Evolutionary conservation across 1,140 invertebrate species (phyloP), one percentile per base, ranked within the genome.

Genomic region (Thaumatotibia leucotreta): DNA sequence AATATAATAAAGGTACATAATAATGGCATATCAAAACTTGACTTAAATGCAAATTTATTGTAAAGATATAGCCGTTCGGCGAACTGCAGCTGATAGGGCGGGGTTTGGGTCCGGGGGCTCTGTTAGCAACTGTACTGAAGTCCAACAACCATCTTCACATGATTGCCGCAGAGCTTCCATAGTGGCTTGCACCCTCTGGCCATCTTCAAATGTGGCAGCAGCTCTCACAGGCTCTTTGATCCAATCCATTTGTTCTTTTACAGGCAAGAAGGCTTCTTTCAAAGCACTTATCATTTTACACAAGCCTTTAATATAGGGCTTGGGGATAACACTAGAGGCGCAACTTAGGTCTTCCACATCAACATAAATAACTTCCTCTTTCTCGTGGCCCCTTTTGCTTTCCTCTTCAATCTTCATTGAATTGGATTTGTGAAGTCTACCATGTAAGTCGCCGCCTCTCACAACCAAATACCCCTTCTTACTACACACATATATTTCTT

Each of bases 171-270:
- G 93, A 4, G 98, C 88, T 68, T 90, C 86, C 69, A 99, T 96
- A 0, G 98, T 97, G 4, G 97, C 97, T 87, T 99, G 98, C 2
- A 99, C 97, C 82, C 99, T 98, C 23, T 98, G 94, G 0, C 97
- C 97, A 92, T 99, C 98, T 85, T 99, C 97, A 91, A 99, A 99
- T 8, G 96, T 98, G 2, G 97, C 97, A 4, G 97, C 98, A 0
- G 94, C 92, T 71, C 93, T 93, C 14, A 96, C 96, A 4, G 95
- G 95, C 74, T 96, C 95, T 79, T 96, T 97, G 4, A 96, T 93
- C 96, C 95, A 97, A 65, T 96, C 96, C 92, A 92, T 95, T 91
- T 94, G 97, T 88, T 95, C 96, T 82, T 95, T 97, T 29, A 95
- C 95, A 49, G 96, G 95, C 69, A 96, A 93, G 92, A 98, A 98